A percentile compares a stretch with the other conserved stretches of the same genome.
Evolutionary conservation across 2,888 invertebrate species (phyloP).

Genomic region (Ennomos fuscantarius): DNA sequence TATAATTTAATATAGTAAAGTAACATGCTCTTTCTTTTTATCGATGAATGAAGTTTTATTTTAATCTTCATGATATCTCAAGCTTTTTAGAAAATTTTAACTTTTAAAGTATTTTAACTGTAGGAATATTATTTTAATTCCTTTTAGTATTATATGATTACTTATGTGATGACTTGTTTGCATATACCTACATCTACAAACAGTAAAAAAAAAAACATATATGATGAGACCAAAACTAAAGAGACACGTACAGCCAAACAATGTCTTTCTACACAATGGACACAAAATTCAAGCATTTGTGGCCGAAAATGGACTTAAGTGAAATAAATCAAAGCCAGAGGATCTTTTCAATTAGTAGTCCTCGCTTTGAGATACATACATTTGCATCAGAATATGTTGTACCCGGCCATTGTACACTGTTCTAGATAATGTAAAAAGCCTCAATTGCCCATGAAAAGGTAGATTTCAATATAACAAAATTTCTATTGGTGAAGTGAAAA

Average conservation of each 20-base stretch:
- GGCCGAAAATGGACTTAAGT: background rate
- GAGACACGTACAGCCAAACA: conserved; percentile 2
- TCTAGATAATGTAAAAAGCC: conserved; percentile 28
- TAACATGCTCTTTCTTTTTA: too few relatives aligned
- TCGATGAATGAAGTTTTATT: too few relatives aligned
- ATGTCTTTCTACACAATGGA: conserved; percentile 3
- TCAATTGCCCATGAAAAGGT: conserved; percentile 9
- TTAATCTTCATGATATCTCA: too few relatives aligned
- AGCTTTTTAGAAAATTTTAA: too few relatives aligned
- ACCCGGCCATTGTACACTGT: conserved; percentile 16
- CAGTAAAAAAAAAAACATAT: background rate
- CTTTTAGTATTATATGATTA: too few relatives aligned
- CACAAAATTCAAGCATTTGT: background rate
- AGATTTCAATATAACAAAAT: conserved; percentile 7
- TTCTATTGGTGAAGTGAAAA: too few relatives aligned
- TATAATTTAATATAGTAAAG: too few relatives aligned
- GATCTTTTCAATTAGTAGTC: conserved; percentile 42
- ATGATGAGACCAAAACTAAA: too few relatives aligned
- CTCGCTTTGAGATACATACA: conserved; percentile 27
- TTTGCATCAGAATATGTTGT: conserved; percentile 26
- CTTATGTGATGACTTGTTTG: too few relatives aligned
- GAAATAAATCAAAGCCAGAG: conserved; percentile 43
- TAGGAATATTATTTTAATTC: too few relatives aligned
- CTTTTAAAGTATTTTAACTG: too few relatives aligned
- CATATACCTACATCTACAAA: too few relatives aligned